phyloP scores from a whole-genome alignment of 2,113 vertebrate genomes.

The Leptosomus discolor region DNA sequence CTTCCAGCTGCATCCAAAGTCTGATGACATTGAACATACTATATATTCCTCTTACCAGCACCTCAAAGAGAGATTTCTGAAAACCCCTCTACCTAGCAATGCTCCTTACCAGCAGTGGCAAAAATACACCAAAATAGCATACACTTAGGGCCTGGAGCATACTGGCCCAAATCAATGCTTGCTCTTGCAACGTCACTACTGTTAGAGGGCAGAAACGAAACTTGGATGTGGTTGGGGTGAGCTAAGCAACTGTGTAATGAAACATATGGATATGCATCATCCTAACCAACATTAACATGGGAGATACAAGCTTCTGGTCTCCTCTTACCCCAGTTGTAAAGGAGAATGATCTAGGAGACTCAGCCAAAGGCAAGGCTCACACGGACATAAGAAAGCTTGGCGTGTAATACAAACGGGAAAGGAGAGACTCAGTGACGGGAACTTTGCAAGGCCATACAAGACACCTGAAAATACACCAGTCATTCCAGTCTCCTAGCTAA shows the following conservation, averaged over 20 bases:
- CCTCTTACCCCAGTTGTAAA: neutral
- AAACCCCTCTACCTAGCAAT: neutral
- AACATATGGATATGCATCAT: neutral
- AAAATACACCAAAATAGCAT: neutral
- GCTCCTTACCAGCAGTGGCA: neutral
- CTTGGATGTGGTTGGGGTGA: neutral
- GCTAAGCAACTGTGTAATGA: neutral
- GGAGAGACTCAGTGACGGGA: neutral
- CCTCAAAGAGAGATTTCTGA: neutral
- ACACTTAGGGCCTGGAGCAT: neutral
- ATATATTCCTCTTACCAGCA: neutral
- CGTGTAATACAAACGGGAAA: neutral
- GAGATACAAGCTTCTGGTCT: neutral
- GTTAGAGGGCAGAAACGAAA: neutral
- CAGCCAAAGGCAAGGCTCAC: neutral
- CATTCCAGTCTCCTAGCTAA: neutral
- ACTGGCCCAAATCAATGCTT: neutral
- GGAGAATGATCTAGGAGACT: neutral
- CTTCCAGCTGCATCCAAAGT: neutral
- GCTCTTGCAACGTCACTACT: neutral
- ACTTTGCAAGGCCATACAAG: neutral
- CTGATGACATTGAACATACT: accelerated
- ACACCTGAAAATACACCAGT: neutral
- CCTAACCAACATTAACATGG: neutral
- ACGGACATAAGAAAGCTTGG: neutral